Percentiles rank a stretch among this genome's conserved stretches.
These are phyloP conservation scores for Salvator merianae DNA, from an alignment of 2,113 vertebrate genomes.

Conservation along the genomic window DNA sequence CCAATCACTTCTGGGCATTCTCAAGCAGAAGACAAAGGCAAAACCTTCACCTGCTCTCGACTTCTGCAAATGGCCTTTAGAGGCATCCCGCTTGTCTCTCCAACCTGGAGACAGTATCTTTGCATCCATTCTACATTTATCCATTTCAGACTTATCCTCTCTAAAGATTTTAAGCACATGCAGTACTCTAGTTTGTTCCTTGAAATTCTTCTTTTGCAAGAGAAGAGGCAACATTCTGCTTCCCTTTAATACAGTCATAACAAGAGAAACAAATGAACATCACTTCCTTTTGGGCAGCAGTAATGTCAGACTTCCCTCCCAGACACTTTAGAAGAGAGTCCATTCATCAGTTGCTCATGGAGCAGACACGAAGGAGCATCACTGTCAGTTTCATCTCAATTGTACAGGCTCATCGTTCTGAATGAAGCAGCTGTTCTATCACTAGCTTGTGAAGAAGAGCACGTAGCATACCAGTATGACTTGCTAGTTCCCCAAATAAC, in stretches of 20 bases:
- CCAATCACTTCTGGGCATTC: no score
- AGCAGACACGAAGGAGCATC: not conserved
- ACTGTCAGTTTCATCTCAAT: not conserved
- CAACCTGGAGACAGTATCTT: no score
- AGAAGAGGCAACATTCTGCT: not conserved
- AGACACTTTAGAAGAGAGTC: not conserved
- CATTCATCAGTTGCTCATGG: not conserved
- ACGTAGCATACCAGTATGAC: not conserved
- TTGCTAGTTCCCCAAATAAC: not conserved
- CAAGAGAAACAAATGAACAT: constrained; percentile 24
- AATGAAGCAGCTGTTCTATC: constrained; percentile 6
- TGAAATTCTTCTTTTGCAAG: not conserved
- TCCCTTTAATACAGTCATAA: constrained; percentile 14
- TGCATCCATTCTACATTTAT: constrained; percentile 1
- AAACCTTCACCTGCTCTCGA: no score
- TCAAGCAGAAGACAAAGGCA: no score
- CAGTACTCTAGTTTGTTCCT: not conserved
- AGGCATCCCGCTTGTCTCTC: no score
- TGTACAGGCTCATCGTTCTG: not conserved
- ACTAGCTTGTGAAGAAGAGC: not conserved
- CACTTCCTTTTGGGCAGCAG: not conserved
- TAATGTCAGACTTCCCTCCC: constrained; percentile 3
- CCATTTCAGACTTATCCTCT: not conserved
- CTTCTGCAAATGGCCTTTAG: no score
- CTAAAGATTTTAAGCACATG: constrained; percentile 16